Conservation (phyloP, 2,797 vertebrate species). For the Enteromius thamalakanensis region DNA sequence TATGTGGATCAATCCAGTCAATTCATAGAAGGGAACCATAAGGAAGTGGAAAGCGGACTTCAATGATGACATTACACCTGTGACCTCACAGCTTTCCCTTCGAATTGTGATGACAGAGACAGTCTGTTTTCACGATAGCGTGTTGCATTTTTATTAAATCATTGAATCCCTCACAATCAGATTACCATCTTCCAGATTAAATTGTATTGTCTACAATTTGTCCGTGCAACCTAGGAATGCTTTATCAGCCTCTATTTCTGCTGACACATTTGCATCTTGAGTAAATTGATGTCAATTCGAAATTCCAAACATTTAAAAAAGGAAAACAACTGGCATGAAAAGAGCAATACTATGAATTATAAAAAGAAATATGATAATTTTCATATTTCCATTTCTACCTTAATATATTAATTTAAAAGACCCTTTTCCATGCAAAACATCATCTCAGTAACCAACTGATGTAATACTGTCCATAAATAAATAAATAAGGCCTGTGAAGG, state of each 20-base stretch:
- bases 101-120: slow-evolving; percentile 68
- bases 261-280: slow-evolving; percentile 53
- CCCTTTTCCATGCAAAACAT: slow-evolving; percentile 20
- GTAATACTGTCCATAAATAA: slow-evolving; percentile 47
- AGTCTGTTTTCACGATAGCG: slow-evolving; percentile 77
- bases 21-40: slow-evolving; percentile 78
- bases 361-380: neutral
- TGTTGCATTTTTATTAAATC: slow-evolving; percentile 77
- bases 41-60: slow-evolving; percentile 59
- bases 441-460: slow-evolving; percentile 39
- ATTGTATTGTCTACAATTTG: slow-evolving; percentile 59
- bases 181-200: slow-evolving; percentile 72
- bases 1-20: slow-evolving; percentile 88
- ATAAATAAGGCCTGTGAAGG: slow-evolving; percentile 56
- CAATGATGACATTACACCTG: slow-evolving; percentile 72
- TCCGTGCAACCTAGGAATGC: slow-evolving; percentile 48
- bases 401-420: slow-evolving; percentile 31
- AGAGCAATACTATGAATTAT: neutral
- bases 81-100: slow-evolving; percentile 70
- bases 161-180: slow-evolving; percentile 73
- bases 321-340: neutral
- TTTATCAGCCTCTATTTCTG: slow-evolving; percentile 58
- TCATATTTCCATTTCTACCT: slow-evolving; percentile 5
- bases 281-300: slow-evolving; percentile 28
- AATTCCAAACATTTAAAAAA: slow-evolving; percentile 24